Base-by-base conservation (phyloP, 2,888 invertebrate genomes). In the Lordiphosa fenestrarum region DNA sequence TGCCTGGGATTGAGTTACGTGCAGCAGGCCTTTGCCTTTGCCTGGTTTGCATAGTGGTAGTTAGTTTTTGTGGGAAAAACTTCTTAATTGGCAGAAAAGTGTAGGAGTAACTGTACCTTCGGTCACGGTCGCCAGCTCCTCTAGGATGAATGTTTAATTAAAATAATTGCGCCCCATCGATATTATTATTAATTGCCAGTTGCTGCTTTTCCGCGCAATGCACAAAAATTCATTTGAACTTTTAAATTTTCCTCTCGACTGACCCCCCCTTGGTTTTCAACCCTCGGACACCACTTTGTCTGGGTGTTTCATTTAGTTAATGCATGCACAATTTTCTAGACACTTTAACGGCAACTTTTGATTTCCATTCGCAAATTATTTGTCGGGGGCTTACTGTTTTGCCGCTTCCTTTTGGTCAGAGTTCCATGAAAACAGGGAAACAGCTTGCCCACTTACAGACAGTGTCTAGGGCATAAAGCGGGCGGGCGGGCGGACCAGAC, bases 301-400 rank as follows among this genome's bases (percentile, higher is more conserved):
- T 60, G 37, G 38, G 74, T 76, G 74, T 80, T 81, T 81, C 82
- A 81, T 81, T 82, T 81, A 80, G 80, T 82, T 81, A 81, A 81
- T 81, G 80, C 81, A 82, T 77, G 80, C 80, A 71, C 81, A 82
- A 82, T 81, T 81, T 81, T 74, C 82, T 82, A 77, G 81, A 81
- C 82, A 82, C 80, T 81, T 81, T 81, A 80, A 75, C 69, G 66
- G 71, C 76, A 76, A 80, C 82, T 82, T 77, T 69, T 82, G 80
- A 80, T 80, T 77, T 77, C 50, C 72, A 60, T 61, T 65, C 50
- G 49, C 50, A 37, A 57, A 57, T 65, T 65, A 54, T 66, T 40
- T 38, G 35, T 9, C 23, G 12, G 35, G 56, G 48, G 38, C 51
- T 59, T 50, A 48, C 41, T 40, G 60, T 42, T 58, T 52, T 36